A percentile compares a stretch with the other conserved stretches of the same genome.
phyloP scores from a whole-genome alignment of 2,113 vertebrate species.

The Phainopepla nitens region DNA sequence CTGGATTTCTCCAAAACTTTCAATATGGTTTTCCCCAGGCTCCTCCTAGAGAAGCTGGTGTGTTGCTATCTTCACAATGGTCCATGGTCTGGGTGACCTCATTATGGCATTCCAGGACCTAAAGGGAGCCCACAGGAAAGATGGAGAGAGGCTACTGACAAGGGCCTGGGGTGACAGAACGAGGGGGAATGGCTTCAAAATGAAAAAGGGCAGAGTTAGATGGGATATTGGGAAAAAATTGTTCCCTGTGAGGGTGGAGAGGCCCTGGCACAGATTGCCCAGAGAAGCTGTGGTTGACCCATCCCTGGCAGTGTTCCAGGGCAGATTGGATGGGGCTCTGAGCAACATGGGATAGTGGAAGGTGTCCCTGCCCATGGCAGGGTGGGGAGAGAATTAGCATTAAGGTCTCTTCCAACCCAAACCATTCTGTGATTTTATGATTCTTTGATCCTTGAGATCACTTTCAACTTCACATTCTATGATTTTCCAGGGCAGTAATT shows the following conservation, averaged over 20 bases:
- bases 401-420: neutral
- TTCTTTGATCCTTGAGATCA: neutral
- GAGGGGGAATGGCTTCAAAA: rapidly evolving
- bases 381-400: neutral
- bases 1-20: neutral
- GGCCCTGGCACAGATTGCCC: neutral
- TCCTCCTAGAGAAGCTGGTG: neutral
- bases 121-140: neutral
- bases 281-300: neutral
- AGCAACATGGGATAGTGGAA: neutral
- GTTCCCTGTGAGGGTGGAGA: rapidly evolving
- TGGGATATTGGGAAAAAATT: neutral
- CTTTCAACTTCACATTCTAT: neutral
- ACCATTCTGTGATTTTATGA: neutral
- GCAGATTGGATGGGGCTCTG: neutral
- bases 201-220: rapidly evolving
- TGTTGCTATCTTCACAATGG: too few species aligned
- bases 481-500: neutral
- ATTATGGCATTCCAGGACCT: neutral
- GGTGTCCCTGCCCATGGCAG: neutral
- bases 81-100: neutral
- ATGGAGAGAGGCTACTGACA: neutral
- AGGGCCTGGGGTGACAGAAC: neutral
- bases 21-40: neutral
- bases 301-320: rapidly evolving